Base-by-base conservation (phyloP, 2,888 invertebrate species). In the Caenorhabditis becei region DNA sequence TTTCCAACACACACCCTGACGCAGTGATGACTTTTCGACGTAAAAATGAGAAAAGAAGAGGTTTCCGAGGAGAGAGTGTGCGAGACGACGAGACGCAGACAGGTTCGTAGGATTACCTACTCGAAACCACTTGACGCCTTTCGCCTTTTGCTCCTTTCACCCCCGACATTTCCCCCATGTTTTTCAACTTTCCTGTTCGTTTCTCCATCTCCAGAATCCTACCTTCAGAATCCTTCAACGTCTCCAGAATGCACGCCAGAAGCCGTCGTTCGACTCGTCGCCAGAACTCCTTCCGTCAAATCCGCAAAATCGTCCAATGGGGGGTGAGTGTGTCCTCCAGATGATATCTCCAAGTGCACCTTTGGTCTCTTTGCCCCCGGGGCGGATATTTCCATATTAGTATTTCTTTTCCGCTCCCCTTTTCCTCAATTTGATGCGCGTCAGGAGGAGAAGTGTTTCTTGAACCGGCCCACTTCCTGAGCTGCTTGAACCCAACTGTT, bases 251-350 rank as follows among this genome's bases (percentile, higher is more conserved):
- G 74, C 74, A 66, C 37, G 66, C 62, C 8, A 69, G 80, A 80
- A 69, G 75, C 51, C 74, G 69, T 49, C 49, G 80, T 24, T 70
- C 80, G 23, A 51, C 59, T 10, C 74, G 80, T 24, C 69, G 69
- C 23, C 74, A 74, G 28, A 80, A 75, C 47, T 80, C 80, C 16
- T 80, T 80, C 54, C 80, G 80, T 28, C 77, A 80, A 67, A 80
- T 77, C 47, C 59, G 80, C 18, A 80, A 80, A 63, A 80, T 80
- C 51, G 74, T 80, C 8, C 80, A 80, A 65, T 80, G 54, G 37
- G 80, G 80, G 59, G 80, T 80, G 61, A 80, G 80, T 79, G 41
- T 3, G 14, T 41, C 41, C 14, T 65, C 20, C 63, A 74, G n/a
- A 47, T 62, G 61, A 10, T 8, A 35, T 35, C 35, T 35, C 35